Evolutionary conservation across 2,113 vertebrate species (phyloP), one percentile per base, ranked within the genome.

Genomic region (Heterocephalus glaber): DNA sequence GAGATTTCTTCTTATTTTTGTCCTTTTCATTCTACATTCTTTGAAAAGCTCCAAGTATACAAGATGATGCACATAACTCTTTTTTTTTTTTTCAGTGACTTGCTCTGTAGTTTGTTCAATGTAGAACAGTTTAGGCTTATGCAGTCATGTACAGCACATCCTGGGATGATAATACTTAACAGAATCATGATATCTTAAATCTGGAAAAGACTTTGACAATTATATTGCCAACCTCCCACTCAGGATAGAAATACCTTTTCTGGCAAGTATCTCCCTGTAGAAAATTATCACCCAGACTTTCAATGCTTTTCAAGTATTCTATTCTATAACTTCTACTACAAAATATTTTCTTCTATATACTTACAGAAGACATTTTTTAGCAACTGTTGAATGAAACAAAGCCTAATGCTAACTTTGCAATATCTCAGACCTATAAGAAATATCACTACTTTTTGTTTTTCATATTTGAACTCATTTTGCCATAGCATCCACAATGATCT

Each of bases 161-260:
- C 41, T 96, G 52, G 56, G 77, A 95, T 87, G 86, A 63, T 91
- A 96, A 93, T 87, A 70, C 80, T 92, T 96, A 80, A 94, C 76
- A 93, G 84, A 96, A 94, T 86, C 52, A 95, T 97, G 83, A 91
- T 86, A 96, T 65, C 63, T 97, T 89, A 96, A 97, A 96, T 96
- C 96, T 96, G 89, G 94, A 96, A 97, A 95, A 94, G 80, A 76
- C n/a, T 94, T 90, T 93, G n/a, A 44, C 91, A 92, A 93, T 95
- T 87, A 93, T 76, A 81, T 58, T 95, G 92, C 58, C 58, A 94
- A 26, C 76, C 68, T 96, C 97, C 95, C 76, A 96, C 95, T 90
- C 80, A 93, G n/a, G 35, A 97, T 74, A 91, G 95, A 97, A 98
- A 97, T 97, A 96, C 52, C 80, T 87, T 96, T 77, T 92, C 52